Evolutionary conservation across 1,140 invertebrate species (phyloP), one percentile per base, ranked within the genome.

Genomic region (Hylaeus volcanicus): DNA sequence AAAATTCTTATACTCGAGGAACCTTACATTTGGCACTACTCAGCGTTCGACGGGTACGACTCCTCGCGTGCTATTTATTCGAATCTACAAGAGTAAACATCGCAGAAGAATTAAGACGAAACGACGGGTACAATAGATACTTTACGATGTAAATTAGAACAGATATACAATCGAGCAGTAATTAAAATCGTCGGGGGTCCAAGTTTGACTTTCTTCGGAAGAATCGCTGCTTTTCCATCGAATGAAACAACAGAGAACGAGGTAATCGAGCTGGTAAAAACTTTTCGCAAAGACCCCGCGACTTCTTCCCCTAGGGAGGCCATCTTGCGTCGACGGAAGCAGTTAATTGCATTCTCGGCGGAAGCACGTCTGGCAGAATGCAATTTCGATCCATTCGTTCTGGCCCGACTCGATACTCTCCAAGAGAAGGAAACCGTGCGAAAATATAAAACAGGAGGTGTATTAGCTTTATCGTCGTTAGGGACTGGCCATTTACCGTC

Each of bases 311-410:
- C 80, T 26, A 1, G 43, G 37, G 45, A 48, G n/a, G 39, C 14
- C 75, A 53, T 83, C 75, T 82, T 68, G 68, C 56, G 75, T 26
- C 68, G 37, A 51, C 37, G 76, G 15, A 86, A 83, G 53, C 55
- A 56, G 85, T 86, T 86, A 86, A 80, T 86, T 86, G 78, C 85
- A 82, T 86, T 86, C 83, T 77, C 76, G 58, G 41, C 65, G 77
- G 69, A 53, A 71, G 69, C 76, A 80, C 76, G 84, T 81, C 84
- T 77, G 77, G 68, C 77, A 60, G 81, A 86, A 86, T 83, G 85
- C 81, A 86, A 86, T 86, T 86, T 81, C 84, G 84, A 77, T 86
- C 74, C 58, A 68, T 55, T 48, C 45, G 80, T 55, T 82, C 74
- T 56, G 56, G 55, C 14, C n/a, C 11, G 9, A 3, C 37, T 26